Conservation (phyloP, 2,888 invertebrate genomes). For the Coremacera marginata region DNA sequence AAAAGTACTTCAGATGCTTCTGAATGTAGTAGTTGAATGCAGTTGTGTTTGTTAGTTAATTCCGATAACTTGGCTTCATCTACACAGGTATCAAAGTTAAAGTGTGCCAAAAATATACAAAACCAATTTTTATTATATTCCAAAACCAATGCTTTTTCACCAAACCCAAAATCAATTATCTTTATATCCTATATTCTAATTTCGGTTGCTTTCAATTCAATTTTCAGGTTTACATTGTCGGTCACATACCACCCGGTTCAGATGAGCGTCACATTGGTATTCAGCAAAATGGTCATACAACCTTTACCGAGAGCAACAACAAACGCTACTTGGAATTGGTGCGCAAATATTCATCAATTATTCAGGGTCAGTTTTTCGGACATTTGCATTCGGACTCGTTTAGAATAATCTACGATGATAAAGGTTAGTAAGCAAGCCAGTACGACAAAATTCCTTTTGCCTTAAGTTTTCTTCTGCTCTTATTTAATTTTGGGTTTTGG, state of each 20-base stretch:
- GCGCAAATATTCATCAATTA: slow-evolving; percentile 82
- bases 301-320: slow-evolving; percentile 82
- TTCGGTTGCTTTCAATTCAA: no score
- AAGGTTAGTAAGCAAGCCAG: slow-evolving; percentile 72
- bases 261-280: slow-evolving; percentile 83
- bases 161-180: no score
- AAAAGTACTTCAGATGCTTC: no score
- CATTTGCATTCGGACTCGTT: slow-evolving; percentile 94
- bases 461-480: no score
- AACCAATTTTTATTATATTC: no score
- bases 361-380: slow-evolving; percentile 92
- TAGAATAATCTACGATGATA: slow-evolving; percentile 83
- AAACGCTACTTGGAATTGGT: slow-evolving; percentile 80
- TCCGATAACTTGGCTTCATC: neutral
- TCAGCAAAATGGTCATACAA: slow-evolving; percentile 72
- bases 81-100: no score
- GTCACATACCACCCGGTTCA: slow-evolving; percentile 90
- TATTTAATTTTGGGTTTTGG: no score
- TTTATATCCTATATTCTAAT: no score
- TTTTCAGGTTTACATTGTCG: slow-evolving; percentile 87
- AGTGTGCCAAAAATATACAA: no score
- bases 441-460: no score
- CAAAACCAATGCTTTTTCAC: no score
- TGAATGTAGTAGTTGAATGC: neutral
- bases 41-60: slow-evolving; percentile 6